Percentiles rank a stretch among this genome's conserved stretches.
Conservation (phyloP, 2,113 vertebrate species). For the Mohoua ochrocephala region DNA sequence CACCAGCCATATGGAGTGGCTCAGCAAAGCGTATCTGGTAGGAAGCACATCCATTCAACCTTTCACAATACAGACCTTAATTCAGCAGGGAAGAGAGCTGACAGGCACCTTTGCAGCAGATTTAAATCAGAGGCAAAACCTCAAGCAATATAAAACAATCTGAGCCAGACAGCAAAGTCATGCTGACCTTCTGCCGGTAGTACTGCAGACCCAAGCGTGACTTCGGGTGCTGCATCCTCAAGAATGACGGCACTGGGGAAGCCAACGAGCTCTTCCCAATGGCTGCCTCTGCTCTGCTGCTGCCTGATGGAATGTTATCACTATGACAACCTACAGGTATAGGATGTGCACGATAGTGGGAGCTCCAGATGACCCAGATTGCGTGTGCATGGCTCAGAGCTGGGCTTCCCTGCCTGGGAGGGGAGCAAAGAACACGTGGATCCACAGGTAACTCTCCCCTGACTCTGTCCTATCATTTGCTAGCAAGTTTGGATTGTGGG, state of each 20-base stretch:
- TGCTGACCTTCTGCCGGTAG: background rate
- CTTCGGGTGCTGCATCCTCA: fast-evolving
- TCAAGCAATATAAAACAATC: background rate
- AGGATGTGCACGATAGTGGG: background rate
- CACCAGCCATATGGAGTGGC: background rate
- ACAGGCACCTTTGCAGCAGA: background rate
- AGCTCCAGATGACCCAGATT: background rate
- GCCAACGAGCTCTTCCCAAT: background rate
- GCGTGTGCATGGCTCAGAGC: background rate
- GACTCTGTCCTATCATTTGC: background rate
- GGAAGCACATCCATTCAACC: background rate
- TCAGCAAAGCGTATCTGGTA: background rate
- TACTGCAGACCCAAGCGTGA: background rate
- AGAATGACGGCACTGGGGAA: background rate
- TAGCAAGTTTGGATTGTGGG: background rate
- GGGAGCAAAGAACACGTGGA: background rate
- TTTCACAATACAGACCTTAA: background rate
- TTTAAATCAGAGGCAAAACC: background rate
- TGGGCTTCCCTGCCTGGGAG: background rate
- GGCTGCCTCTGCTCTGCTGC: background rate
- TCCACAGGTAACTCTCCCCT: background rate
- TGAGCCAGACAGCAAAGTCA: background rate
- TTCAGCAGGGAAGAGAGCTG: background rate
- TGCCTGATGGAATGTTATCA: background rate
- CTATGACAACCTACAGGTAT: slow-evolving; percentile 52